These are phyloP conservation scores for Champsocephalus esox DNA, from an alignment of 2,797 vertebrate genomes.

Conservation along the genomic window DNA sequence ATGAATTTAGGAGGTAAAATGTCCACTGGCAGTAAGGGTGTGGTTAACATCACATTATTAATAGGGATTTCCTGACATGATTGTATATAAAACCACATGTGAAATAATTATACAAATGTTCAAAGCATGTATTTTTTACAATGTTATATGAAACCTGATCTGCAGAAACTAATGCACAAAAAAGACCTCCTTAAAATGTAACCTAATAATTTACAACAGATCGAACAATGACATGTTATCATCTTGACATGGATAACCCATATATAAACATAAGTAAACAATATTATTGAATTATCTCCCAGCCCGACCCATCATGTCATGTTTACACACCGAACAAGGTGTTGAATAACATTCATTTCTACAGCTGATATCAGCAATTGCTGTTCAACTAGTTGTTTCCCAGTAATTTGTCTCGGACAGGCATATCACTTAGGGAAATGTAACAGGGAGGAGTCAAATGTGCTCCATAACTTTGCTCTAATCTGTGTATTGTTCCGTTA, in stretches of 20 bases:
- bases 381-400: conserved; percentile 50
- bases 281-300: neutral
- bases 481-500: conserved; percentile 87
- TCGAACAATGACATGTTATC: neutral
- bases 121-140: neutral
- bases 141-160: neutral
- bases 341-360: conserved; percentile 10
- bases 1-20: neutral
- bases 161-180: neutral
- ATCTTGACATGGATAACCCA: neutral
- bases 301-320: neutral
- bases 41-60: neutral
- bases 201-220: neutral
- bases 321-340: conserved; percentile 25
- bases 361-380: conserved; percentile 49
- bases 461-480: conserved; percentile 81
- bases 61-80: neutral
- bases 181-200: neutral
- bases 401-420: conserved; percentile 49
- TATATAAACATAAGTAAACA: neutral
- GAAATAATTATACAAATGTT: neutral
- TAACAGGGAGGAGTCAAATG: conserved; percentile 88
- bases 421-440: conserved; percentile 79
- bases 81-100: neutral
- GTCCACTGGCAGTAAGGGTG: neutral